A percentile compares a stretch with the other conserved stretches of the same genome.
Conservation (phyloP, 2,113 vertebrate genomes). For the Cisticola juncidis region DNA sequence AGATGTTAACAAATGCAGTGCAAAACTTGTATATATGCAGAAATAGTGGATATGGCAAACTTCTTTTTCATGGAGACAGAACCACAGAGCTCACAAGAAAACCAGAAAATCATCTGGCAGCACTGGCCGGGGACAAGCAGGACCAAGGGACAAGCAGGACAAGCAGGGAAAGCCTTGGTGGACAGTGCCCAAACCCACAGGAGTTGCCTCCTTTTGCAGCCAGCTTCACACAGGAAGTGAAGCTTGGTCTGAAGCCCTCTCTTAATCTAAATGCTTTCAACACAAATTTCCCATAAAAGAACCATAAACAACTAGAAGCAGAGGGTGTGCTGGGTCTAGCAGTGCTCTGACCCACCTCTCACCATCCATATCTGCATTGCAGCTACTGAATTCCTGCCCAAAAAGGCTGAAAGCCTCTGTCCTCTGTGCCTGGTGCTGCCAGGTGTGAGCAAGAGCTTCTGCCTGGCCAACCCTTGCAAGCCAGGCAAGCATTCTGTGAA, state of each 20-base stretch:
- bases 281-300: background rate
- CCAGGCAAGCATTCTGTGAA: background rate
- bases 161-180: rapidly evolving
- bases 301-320: background rate
- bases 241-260: background rate
- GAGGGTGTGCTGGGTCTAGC: background rate
- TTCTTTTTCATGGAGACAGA: background rate
- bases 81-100: background rate
- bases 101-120: background rate
- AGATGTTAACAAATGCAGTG: background rate
- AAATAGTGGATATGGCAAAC: background rate
- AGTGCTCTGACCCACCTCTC: background rate
- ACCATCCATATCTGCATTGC: background rate
- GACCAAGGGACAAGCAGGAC: background rate
- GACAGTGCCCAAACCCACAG: background rate
- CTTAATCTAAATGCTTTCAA: background rate
- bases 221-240: background rate
- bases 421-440: background rate
- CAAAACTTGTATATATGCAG: background rate
- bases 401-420: background rate
- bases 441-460: background rate
- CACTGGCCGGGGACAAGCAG: background rate
- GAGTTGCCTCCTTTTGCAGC: background rate
- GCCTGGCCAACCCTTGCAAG: background rate
- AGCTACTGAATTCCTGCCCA: background rate